Conservation (phyloP, 2,113 vertebrate species). For the Verasper variegatus region DNA sequence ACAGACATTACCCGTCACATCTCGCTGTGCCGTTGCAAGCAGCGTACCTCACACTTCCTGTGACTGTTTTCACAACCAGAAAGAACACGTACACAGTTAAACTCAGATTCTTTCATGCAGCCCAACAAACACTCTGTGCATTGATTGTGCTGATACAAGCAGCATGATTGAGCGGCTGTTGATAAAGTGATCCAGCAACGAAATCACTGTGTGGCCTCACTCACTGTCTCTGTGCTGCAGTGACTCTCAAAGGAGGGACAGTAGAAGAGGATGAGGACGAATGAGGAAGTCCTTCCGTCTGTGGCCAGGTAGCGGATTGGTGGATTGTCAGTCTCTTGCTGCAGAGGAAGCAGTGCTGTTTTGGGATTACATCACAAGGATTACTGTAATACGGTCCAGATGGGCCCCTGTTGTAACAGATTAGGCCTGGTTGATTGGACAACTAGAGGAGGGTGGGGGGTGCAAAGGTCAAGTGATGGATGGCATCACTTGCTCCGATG, state of each 20-base stretch:
- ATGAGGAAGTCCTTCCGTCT: constrained; percentile 29
- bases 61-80: constrained; percentile 48
- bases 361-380: constrained; percentile 79
- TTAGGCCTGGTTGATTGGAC: constrained; percentile 75
- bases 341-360: constrained; percentile 56
- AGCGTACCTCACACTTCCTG: constrained; percentile 41
- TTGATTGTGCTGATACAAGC: constrained; percentile 13
- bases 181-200: constrained; percentile 29
- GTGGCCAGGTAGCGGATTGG: constrained; percentile 55
- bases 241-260: not conserved
- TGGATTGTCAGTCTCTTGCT: constrained; percentile 23
- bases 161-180: constrained; percentile 1
- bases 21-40: constrained; percentile 18
- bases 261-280: not conserved
- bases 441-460: constrained; percentile 39
- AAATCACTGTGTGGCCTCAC: constrained; percentile 10
- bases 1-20: constrained; percentile 38
- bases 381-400: constrained; percentile 79
- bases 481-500: constrained; percentile 36
- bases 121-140: not conserved
- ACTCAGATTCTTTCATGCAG: not conserved
- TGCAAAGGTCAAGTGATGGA: constrained; percentile 58
- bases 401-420: constrained; percentile 74
- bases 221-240: constrained; percentile 8
- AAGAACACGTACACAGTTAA: not conserved